A percentile compares a stretch with the other conserved stretches of the same genome.
phyloP scores from a whole-genome alignment of 2,797 vertebrate species.

The Anisognathus igniventris region DNA sequence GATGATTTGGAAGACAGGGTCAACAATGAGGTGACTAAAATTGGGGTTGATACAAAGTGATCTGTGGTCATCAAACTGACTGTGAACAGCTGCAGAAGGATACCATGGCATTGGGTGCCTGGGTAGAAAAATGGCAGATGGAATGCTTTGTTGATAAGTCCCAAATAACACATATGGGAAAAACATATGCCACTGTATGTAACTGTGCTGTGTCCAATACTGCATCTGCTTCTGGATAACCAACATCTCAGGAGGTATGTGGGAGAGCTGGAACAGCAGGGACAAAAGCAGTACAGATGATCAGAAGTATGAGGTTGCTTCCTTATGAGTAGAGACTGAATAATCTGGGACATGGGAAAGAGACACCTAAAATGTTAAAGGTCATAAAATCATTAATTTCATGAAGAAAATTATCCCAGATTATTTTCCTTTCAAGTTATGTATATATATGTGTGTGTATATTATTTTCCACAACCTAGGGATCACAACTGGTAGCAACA shows the following conservation, averaged over 20 bases:
- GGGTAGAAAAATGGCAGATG: constrained; percentile 25
- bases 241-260: not conserved
- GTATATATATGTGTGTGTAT: not conserved
- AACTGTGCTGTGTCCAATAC: not conserved
- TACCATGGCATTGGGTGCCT: not conserved
- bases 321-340: not conserved
- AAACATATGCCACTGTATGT: not conserved
- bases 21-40: not conserved
- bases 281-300: not conserved
- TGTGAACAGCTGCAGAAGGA: constrained; percentile 34
- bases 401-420: not conserved
- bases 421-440: not conserved
- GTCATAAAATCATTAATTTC: not conserved
- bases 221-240: constrained; percentile 1
- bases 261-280: not conserved
- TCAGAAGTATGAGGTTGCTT: not conserved
- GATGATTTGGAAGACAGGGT: not conserved
- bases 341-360: not conserved
- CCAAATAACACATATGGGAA: constrained; percentile 9
- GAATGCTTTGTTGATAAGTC: not conserved
- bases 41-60: constrained; percentile 13
- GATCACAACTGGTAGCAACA: not conserved
- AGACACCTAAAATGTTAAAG: not conserved
- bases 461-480: not conserved
- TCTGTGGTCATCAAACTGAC: constrained; percentile 36